Conservation (phyloP, 1,140 invertebrate genomes). For the Drosophila novamexicana region DNA sequence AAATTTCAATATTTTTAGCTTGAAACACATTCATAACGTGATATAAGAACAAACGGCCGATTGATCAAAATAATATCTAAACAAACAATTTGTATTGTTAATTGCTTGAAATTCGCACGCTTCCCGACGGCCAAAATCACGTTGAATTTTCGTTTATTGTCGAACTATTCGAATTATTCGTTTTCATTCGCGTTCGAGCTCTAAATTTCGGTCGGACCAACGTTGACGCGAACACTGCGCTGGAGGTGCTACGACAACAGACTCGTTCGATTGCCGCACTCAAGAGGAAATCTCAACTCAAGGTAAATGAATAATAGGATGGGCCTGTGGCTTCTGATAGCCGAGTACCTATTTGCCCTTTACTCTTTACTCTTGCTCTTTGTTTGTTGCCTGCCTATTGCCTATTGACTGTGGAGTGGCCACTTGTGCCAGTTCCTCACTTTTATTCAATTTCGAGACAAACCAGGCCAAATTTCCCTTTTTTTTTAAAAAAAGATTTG, state of each 20-base stretch:
- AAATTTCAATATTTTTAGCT: slow-evolving; percentile 31
- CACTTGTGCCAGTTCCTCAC: slow-evolving; percentile 68
- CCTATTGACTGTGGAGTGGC: slow-evolving; percentile 34
- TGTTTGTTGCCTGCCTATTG: slow-evolving; percentile 8
- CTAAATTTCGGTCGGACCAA: slow-evolving; percentile 2
- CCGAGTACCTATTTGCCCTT: slow-evolving; percentile 1
- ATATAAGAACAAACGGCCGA: slow-evolving; percentile 47
- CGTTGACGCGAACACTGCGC: slow-evolving; percentile 37
- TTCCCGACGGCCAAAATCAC: background rate
- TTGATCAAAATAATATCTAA: slow-evolving; percentile 46
- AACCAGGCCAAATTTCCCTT: too few species aligned
- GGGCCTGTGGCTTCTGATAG: background rate
- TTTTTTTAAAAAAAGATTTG: too few species aligned
- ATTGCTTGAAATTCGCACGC: too few species aligned
- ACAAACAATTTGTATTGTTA: slow-evolving; percentile 29
- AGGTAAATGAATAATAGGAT: slow-evolving; percentile 58
- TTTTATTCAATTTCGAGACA: slow-evolving; percentile 29
- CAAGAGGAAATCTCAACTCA: slow-evolving; percentile 84
- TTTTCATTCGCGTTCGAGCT: slow-evolving; percentile 14
- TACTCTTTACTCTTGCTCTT: slow-evolving; percentile 8
- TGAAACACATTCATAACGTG: slow-evolving; percentile 26
- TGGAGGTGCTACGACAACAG: slow-evolving; percentile 83
- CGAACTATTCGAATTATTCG: slow-evolving; percentile 31
- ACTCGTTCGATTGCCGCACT: slow-evolving; percentile 83
- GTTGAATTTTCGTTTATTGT: slow-evolving; percentile 9